A percentile compares a stretch with the other conserved stretches of the same genome.
Conservation (phyloP, 2,797 vertebrate species). For the Syngnathus acus region DNA sequence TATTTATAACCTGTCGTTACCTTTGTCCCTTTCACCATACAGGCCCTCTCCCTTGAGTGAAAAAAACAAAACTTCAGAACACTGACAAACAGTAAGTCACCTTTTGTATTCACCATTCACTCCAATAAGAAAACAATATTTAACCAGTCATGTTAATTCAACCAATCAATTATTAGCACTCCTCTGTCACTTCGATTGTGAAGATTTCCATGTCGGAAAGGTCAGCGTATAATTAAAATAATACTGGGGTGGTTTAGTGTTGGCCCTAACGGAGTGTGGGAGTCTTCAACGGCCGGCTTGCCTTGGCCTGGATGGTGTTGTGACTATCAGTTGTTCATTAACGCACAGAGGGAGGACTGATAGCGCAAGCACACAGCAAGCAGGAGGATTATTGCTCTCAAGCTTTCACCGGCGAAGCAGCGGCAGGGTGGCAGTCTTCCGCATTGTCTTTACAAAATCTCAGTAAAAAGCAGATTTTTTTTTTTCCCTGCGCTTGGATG, state of each 20-base stretch:
- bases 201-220: background rate
- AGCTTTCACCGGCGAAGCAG: constrained; percentile 14
- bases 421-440: background rate
- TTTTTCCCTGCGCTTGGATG: constrained; percentile 5
- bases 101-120: background rate
- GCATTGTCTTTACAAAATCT: background rate
- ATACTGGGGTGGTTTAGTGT: constrained; percentile 5
- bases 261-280: constrained; percentile 28
- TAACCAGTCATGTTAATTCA: background rate
- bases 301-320: constrained; percentile 18
- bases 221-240: background rate
- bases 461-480: background rate
- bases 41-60: background rate
- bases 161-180: background rate
- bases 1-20: constrained; percentile 55
- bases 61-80: background rate
- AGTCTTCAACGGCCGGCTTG: constrained; percentile 20
- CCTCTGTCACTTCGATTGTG: background rate
- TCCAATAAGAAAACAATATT: background rate
- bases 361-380: constrained; percentile 23
- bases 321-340: constrained; percentile 68
- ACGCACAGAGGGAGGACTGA: constrained; percentile 37
- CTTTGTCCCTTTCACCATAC: constrained; percentile 47
- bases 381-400: constrained; percentile 30
- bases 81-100: background rate